phyloP scores from a whole-genome alignment of 2,113 vertebrate species.

The Eulemur macaco region DNA sequence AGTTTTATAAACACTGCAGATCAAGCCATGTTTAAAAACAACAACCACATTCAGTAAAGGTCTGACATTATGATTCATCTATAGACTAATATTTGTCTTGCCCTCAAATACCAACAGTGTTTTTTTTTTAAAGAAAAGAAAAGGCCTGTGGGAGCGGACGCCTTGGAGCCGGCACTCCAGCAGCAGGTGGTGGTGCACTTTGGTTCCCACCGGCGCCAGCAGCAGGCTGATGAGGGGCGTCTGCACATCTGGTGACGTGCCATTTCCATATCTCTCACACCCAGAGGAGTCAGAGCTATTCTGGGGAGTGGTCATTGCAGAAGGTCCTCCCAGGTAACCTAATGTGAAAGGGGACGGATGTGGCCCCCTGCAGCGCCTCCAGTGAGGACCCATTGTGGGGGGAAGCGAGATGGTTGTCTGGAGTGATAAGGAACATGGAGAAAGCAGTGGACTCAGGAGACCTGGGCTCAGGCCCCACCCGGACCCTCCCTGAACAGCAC shows the following conservation, averaged over 20 bases:
- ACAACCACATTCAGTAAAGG: background rate
- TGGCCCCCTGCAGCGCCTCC: background rate
- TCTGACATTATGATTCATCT: background rate
- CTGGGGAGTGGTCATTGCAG: no score
- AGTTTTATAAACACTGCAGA: background rate
- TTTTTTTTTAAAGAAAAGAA: background rate
- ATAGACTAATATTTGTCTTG: background rate
- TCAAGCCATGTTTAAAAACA: background rate
- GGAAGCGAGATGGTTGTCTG: no score
- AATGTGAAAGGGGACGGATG: background rate
- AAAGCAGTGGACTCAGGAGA: background rate
- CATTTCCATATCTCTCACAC: no score
- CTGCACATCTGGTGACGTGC: background rate
- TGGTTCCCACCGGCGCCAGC: background rate
- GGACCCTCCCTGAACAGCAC: background rate
- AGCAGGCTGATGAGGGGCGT: background rate
- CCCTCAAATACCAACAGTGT: background rate
- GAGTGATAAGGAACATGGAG: rapidly evolving
- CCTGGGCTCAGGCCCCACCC: background rate
- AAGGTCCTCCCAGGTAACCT: background rate
- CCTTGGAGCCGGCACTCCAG: background rate
- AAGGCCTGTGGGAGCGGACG: background rate
- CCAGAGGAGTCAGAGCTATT: background rate
- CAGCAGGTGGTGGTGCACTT: rapidly evolving
- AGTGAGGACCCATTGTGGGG: no score